These are phyloP conservation scores for Cerceris ruficornis DNA, from an alignment of 2,888 invertebrate genomes.

Conservation along the genomic window DNA sequence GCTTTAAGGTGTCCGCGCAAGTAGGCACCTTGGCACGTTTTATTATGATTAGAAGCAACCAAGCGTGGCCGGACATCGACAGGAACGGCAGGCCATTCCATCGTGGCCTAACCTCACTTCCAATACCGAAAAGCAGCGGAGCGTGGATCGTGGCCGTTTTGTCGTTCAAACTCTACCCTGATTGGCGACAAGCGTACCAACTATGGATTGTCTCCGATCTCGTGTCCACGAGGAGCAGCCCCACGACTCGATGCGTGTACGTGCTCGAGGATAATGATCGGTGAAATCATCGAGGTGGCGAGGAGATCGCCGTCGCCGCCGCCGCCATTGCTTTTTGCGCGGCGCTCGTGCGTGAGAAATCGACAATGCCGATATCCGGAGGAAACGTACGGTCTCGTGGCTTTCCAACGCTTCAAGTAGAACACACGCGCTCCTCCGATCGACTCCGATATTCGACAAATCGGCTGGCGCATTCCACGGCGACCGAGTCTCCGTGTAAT, in stretches of 20 bases:
- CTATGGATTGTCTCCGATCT: slow-evolving; percentile 42
- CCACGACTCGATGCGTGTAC: slow-evolving; percentile 42
- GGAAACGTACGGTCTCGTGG: slow-evolving; percentile 42
- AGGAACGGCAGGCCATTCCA: slow-evolving; percentile 52
- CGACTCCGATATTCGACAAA: background rate
- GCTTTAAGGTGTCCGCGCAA: slow-evolving; percentile 75
- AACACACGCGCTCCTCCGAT: background rate
- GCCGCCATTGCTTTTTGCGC: slow-evolving; percentile 48
- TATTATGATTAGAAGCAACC: slow-evolving; percentile 80
- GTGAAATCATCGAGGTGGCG: slow-evolving; percentile 56
- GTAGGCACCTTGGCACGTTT: slow-evolving; percentile 80
- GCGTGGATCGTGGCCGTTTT: slow-evolving; percentile 71
- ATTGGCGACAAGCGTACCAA: background rate
- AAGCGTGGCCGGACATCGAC: slow-evolving; percentile 74
- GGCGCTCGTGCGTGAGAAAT: slow-evolving; percentile 65
- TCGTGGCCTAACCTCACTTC: slow-evolving; percentile 65
- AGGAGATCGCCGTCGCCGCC: slow-evolving; percentile 2
- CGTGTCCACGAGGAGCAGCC: slow-evolving; percentile 32
- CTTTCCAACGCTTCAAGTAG: background rate
- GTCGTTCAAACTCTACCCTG: slow-evolving; percentile 65
- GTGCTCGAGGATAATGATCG: slow-evolving; percentile 55
- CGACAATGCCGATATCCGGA: slow-evolving; percentile 46
- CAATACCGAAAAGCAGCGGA: slow-evolving; percentile 73
- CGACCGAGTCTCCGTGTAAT: too few species aligned
- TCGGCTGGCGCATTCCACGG: background rate